Percentiles rank a stretch among this genome's conserved stretches.
These are phyloP conservation scores for Pygmarrhopalites habei DNA, from an alignment of 1,140 invertebrate genomes.

Conservation along the genomic window DNA sequence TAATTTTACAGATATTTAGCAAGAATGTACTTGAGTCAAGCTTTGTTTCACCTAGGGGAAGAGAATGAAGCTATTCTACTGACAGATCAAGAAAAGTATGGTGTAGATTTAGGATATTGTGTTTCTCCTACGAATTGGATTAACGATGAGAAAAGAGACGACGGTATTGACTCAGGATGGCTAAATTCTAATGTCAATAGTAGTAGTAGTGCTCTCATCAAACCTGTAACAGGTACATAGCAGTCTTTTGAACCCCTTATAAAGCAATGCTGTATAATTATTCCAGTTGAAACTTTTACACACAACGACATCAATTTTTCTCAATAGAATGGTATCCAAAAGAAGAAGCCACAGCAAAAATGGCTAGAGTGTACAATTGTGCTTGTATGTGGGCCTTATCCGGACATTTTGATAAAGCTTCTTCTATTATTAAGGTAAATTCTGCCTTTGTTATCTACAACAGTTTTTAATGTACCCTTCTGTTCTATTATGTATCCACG, in stretches of 20 bases:
- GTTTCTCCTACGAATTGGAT: neutral
- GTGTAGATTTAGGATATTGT: conserved; percentile 8
- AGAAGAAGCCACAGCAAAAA: conserved; percentile 56
- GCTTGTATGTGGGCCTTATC: conserved; percentile 67
- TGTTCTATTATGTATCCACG: too few species aligned
- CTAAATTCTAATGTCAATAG: neutral
- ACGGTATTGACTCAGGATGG: conserved; percentile 1
- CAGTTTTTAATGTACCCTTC: neutral
- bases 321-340: conserved; percentile 57
- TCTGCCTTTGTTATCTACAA: neutral
- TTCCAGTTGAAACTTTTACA: too few species aligned
- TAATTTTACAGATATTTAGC: conserved; percentile 25
- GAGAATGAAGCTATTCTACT: neutral
- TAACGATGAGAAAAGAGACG: conserved; percentile 16
- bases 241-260: too few species aligned
- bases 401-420: conserved; percentile 67
- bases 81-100: conserved; percentile 6
- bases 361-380: conserved; percentile 69
- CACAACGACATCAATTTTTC: too few species aligned
- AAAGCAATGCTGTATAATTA: too few species aligned
- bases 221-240: conserved; percentile 42
- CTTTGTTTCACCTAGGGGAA: conserved; percentile 22
- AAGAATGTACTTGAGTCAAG: conserved; percentile 31
- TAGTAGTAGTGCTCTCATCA: neutral
- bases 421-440: conserved; percentile 56